Evolutionary conservation across 2,797 vertebrate species (phyloP), one percentile per base, ranked within the genome.

Genomic region (Eutrigla gurnardus): DNA sequence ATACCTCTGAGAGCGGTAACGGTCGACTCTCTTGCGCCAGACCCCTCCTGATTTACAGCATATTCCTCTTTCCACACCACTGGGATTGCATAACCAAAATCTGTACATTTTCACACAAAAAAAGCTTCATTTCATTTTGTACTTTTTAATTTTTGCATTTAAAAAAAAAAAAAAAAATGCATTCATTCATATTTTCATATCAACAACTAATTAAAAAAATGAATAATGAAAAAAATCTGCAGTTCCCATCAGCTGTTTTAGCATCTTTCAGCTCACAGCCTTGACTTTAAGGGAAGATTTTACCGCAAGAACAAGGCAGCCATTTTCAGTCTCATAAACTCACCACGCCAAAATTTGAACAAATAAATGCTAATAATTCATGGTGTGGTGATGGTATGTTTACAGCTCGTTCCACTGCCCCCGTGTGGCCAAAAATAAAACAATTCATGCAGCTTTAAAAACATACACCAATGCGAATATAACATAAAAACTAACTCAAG

Each of bases 21-120:
- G 13, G 46, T 53, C 6, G 45, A 9, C 15, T 32, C 7, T 73
- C 46, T 83, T 83, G 65, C 70, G 47, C 39, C 37, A 87, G 35
- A 52, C 8, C 0, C 14, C 11, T 46, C 68, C 64, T 47, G 18
- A 18, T 40, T 50, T 60, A 55, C 74, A 47, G 7, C 18, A 65
- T 46, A 0, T 67, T 25, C 3, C 7, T 67, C 60, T 86, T 86
- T 69, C 74, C 3, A 69, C 75, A 78, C 12, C 6, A 13, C 6
- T 1, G 5, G 0, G 11, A 3, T 69, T 78, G 46, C 65, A 33
- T 2, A 77, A 55, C 10, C 25, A 18, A 18, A 33, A 2, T 0
- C 7, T 11, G 2, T 10, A 45, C 15, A 6, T 68, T 6, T 25
- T 81, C 65, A 73, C 4, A 2, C n/a, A 4, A 45, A 63, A 55